A percentile compares a stretch with the other conserved stretches of the same genome.
Evolutionary conservation across 2,797 vertebrate species (phyloP).

Genomic region (Alosa sapidissima): DNA sequence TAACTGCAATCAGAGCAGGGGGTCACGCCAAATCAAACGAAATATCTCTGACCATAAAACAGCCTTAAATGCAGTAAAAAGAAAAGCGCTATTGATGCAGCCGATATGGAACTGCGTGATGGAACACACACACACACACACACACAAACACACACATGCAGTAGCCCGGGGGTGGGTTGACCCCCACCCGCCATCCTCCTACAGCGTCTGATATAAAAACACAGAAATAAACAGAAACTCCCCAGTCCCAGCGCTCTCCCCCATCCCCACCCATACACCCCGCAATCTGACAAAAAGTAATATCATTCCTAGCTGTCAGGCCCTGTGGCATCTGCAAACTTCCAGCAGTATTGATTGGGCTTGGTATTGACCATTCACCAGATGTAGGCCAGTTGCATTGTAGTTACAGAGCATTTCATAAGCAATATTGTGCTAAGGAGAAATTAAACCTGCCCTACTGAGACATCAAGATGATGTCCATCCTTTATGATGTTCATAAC

Average conservation of each 20-base stretch:
- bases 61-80: not conserved
- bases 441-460: conserved; percentile 63
- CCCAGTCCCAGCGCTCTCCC: conserved; percentile 66
- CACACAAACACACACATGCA: not conserved
- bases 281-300: conserved; percentile 65
- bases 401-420: conserved; percentile 50
- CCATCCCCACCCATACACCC: conserved; percentile 63
- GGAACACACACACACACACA: conserved; percentile 8
- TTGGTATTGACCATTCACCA: conserved; percentile 73
- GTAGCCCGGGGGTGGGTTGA: conserved; percentile 58
- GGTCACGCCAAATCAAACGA: conserved; percentile 19
- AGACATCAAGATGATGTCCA: conserved; percentile 26
- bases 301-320: conserved; percentile 70
- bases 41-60: conserved; percentile 5
- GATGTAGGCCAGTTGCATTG: conserved; percentile 63
- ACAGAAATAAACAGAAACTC: conserved; percentile 65
- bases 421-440: conserved; percentile 46
- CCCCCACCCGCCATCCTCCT: conserved; percentile 56
- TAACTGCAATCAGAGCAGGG: conserved; percentile 30
- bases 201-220: conserved; percentile 55
- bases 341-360: conserved; percentile 70
- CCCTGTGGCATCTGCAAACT: conserved; percentile 69
- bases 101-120: not conserved
- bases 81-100: not conserved
- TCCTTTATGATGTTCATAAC: conserved; percentile 32